Evolutionary conservation across 1,140 invertebrate genomes (phyloP), one percentile per base, ranked within the genome.

Genomic region (Rhynchophorus ferrugineus): DNA sequence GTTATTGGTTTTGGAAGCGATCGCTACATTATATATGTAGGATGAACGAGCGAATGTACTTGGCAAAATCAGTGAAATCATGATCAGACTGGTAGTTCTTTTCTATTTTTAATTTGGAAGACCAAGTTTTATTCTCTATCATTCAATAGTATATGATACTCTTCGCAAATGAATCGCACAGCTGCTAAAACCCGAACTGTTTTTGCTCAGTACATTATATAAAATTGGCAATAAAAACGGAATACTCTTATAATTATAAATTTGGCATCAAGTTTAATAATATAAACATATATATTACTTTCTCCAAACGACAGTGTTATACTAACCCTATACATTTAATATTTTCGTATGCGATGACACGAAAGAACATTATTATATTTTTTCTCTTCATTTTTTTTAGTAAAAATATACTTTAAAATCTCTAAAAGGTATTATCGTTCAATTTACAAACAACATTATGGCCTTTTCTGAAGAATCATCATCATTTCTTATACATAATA

Each of bases 361-460:
- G 9, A 29, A 29, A 21, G 56, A 63, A 65, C 58, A 57, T 59
- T 58, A 61, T 55, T 57, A 54, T 59, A 48, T 57, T 56, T 11
- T 54, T 44, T 54, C 48, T 52, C 47, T 54, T 59, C 51, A 52
- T 56, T 52, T 62, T 60, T 56, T 57, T 58, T 63, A 61, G 62
- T 56, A 65, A 65, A 64, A 66, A 66, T 63, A 66, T 66, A 63
- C 49, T 63, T 64, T 63, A 44, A 57, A 62, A 57, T 56, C 55
- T 58, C 54, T 44, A 58, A 60, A 58, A 57, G 56, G 44, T 54
- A 43, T 54, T 56, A 42, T 45, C 51, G 46, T 44, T 52, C 22
- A 51, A 54, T 54, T 44, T 53, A 59, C 53, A 59, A 43, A 49
- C 45, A 47, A 49, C 46, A 46, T 44, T 52, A 59, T 53, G 57